These are phyloP conservation scores for Zelostemma sp. DNA, from an alignment of 1,140 invertebrate species.

Conservation along the genomic window DNA sequence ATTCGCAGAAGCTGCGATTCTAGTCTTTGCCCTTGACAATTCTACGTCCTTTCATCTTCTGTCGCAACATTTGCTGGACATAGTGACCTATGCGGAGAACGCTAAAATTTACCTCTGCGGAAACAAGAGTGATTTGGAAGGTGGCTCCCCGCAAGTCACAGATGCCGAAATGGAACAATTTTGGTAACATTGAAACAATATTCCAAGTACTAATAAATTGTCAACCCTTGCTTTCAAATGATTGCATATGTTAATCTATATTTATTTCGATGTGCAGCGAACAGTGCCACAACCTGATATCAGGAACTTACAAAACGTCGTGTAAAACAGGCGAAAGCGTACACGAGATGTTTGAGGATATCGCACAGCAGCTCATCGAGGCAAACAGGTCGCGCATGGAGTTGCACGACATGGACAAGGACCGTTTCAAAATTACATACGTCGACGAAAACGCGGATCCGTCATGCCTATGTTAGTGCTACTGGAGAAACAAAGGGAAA, in stretches of 20 bases:
- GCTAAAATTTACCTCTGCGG: slow-evolving; percentile 94
- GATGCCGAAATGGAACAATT: slow-evolving; percentile 92
- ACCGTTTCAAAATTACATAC: slow-evolving; percentile 82
- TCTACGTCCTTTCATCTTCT: slow-evolving; percentile 91
- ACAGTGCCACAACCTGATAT: slow-evolving; percentile 92
- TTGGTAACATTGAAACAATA: too few species aligned
- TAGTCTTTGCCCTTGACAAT: slow-evolving; percentile 92
- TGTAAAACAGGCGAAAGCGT: slow-evolving; percentile 90
- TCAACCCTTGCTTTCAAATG: too few species aligned
- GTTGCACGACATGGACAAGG: slow-evolving; percentile 81
- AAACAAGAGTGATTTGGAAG: slow-evolving; percentile 87
- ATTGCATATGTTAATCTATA: too few species aligned
- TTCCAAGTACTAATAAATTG: too few species aligned
- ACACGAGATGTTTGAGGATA: slow-evolving; percentile 91
- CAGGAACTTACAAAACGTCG: slow-evolving; percentile 89
- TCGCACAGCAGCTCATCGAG: slow-evolving; percentile 83
- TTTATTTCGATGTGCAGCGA: slow-evolving; percentile 73
- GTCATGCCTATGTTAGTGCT: slow-evolving; percentile 76
- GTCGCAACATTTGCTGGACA: slow-evolving; percentile 90
- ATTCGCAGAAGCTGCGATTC: slow-evolving; percentile 91
- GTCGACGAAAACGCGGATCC: slow-evolving; percentile 74
- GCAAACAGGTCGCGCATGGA: slow-evolving; percentile 86
- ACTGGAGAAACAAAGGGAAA: not conserved
- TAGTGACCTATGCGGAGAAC: slow-evolving; percentile 92
- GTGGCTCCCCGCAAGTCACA: slow-evolving; percentile 80